Evolutionary conservation across 53 echinoderm and acorn worm species (phyloP), one percentile per base, ranked within the genome.

Genomic region (Patiria pectinifera): DNA sequence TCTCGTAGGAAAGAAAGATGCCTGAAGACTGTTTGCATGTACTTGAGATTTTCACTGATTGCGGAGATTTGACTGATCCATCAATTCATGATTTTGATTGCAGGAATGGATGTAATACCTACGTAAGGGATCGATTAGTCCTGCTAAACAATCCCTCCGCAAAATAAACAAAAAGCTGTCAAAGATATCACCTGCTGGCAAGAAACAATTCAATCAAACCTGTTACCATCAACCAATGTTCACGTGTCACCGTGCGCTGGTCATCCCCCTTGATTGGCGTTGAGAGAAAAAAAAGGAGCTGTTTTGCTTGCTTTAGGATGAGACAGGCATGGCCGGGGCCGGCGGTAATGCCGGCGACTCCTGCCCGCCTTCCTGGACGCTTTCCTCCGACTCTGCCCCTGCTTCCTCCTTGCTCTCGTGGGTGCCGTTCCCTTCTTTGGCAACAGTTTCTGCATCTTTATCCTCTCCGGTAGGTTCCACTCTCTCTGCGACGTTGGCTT

Each of bases 171-270:
- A 69, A 63, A 70, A 70, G 21, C 11, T 71, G 2, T 4, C 45
- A 85, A 26, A 3, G 45, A 72, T 58, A n/a, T 48, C 86, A 74
- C 86, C 58, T 71, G 86, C 53, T 86, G 86, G 86, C 86, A 86
- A 86, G 86, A 48, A 48, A 86, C 11, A 49, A 53, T 71, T 70
- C 48, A 13, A 18, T 85, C 62, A 69, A 72, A 86, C 74, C 72
- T 22, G 48, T 71, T 22, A 48, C 72, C 21, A 48, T 71, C 72
- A 48, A 86, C 23, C 71, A 48, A 63, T 45, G 46, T 10, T 21
- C n/a, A 35, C 4, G 13, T 24, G 22, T 74, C 85, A 63, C 66
- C 45, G 21, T 69, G 63, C 15, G 44, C 21, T 45, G 25, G 10
- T 60, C 15, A 62, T 60, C 59, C 46, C 85, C 59, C 45, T 79